Percentiles rank a stretch among this genome's conserved stretches.
Conservation (phyloP, 2,113 vertebrate species). For the Plotosus lineatus region DNA sequence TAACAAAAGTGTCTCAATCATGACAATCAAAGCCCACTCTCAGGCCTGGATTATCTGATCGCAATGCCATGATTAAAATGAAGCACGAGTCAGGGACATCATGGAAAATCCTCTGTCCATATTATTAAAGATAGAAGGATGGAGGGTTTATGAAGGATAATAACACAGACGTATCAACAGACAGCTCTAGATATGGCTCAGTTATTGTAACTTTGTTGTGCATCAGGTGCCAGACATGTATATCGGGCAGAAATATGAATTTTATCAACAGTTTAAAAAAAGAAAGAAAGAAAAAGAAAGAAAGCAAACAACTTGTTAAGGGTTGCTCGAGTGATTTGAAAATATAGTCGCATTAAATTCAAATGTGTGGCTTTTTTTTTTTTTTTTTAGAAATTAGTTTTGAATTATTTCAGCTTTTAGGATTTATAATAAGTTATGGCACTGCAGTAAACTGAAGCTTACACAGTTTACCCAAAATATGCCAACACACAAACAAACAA, state of each 20-base stretch:
- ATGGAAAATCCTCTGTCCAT: constrained; percentile 73
- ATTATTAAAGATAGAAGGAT: constrained; percentile 63
- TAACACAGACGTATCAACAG: constrained; percentile 57
- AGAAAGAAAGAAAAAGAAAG: too few species aligned
- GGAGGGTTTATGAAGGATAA: constrained; percentile 38
- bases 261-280: background rate
- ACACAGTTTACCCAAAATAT: background rate
- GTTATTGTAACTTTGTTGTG: constrained; percentile 56
- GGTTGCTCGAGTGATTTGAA: background rate
- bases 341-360: background rate
- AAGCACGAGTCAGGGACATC: constrained; percentile 72
- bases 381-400: background rate
- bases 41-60: constrained; percentile 69
- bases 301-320: background rate
- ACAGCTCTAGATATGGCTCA: constrained; percentile 62
- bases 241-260: background rate
- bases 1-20: constrained; percentile 80
- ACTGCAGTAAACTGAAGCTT: background rate
- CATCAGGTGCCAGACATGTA: constrained; percentile 40
- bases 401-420: background rate
- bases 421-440: background rate
- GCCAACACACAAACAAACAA: background rate
- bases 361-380: too few species aligned
- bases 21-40: constrained; percentile 70
- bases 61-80: constrained; percentile 79